Evolutionary conservation across 2,888 invertebrate genomes (phyloP).

Genomic region (Caenorhabditis panamensis): DNA sequence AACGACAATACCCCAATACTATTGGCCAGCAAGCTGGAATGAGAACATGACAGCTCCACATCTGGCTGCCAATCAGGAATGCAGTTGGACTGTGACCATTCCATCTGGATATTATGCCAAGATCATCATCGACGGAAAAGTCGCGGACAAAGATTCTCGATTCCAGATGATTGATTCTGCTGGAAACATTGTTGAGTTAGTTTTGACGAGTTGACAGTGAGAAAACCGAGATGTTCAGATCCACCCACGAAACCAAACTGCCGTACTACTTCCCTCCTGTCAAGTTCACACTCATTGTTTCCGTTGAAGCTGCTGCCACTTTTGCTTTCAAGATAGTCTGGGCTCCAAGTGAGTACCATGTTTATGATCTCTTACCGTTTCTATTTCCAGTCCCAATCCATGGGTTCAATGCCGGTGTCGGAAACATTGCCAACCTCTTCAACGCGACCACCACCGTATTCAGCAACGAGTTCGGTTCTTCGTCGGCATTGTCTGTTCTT

Average conservation of each 20-base stretch:
- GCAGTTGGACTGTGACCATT: constrained; percentile 11
- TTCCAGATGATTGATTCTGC: constrained; percentile 6
- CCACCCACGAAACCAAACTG: constrained; percentile 4
- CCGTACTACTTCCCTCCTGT: constrained; percentile 26
- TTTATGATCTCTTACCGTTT: background rate
- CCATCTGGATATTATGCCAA: constrained; percentile 10
- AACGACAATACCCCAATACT: background rate
- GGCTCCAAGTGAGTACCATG: constrained; percentile 7
- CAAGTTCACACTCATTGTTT: constrained; percentile 24
- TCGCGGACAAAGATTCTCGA: background rate
- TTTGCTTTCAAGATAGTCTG: constrained; percentile 37
- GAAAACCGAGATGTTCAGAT: background rate
- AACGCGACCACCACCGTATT: constrained; percentile 6
- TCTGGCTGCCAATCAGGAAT: background rate
- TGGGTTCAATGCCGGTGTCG: background rate
- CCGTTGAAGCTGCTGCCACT: constrained; percentile 4
- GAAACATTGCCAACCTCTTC: background rate
- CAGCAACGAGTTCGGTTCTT: background rate
- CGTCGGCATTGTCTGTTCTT: background rate
- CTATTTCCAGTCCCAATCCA: constrained; percentile 9
- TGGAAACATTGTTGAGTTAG: constrained; percentile 27
- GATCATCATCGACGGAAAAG: constrained; percentile 8
- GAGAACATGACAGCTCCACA: constrained; percentile 11
- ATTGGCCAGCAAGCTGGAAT: constrained; percentile 32
- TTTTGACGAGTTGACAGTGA: background rate